Percentiles rank a stretch among this genome's conserved stretches.
These are phyloP conservation scores for Pterophyllum scalare DNA, from an alignment of 2,113 vertebrate species.

Conservation along the genomic window DNA sequence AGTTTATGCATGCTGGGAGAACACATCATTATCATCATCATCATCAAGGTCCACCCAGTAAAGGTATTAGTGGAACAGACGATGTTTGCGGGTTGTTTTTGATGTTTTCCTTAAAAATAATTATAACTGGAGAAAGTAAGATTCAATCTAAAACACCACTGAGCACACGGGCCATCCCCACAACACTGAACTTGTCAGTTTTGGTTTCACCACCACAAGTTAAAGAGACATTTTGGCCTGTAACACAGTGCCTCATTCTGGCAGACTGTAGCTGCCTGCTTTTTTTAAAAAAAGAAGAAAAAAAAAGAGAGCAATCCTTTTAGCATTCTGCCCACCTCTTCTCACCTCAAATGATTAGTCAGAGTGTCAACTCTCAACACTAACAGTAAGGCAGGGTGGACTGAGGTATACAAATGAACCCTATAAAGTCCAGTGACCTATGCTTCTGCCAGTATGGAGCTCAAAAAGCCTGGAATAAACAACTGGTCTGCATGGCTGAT, in stretches of 20 bases:
- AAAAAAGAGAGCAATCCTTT: neutral
- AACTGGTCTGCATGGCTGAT: slow-evolving; percentile 29
- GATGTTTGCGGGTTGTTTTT: neutral
- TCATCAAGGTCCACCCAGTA: neutral
- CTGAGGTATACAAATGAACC: neutral
- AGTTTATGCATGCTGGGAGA: neutral
- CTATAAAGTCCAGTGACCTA: neutral
- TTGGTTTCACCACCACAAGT: neutral
- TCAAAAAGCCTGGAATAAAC: neutral
- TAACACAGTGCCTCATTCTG: neutral
- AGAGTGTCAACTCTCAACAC: neutral
- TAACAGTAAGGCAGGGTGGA: too few species aligned
- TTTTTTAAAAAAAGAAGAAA: neutral
- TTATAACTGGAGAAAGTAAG: neutral
- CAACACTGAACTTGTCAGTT: neutral
- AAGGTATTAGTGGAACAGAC: neutral
- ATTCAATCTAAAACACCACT: neutral
- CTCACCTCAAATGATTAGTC: neutral
- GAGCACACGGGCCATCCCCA: neutral
- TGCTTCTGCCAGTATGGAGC: neutral
- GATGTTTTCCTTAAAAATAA: neutral
- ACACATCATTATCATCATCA: too few species aligned
- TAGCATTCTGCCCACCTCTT: neutral
- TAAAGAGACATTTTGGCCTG: neutral
- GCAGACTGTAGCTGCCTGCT: neutral